Base-by-base conservation (phyloP, 2,888 invertebrate species). In the Dioctria rufipes region DNA sequence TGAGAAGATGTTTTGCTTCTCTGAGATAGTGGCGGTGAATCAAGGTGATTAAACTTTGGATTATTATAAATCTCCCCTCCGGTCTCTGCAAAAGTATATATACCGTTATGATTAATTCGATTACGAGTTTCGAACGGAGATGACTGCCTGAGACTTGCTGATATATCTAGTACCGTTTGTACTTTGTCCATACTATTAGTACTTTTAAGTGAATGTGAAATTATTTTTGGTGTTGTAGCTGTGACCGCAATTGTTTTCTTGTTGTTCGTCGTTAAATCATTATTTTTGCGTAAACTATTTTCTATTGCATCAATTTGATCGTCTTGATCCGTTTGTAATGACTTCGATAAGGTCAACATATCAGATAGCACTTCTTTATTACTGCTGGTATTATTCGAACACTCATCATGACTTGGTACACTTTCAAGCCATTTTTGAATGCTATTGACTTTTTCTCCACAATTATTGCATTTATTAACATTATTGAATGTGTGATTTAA, bases 361-460 rank as follows among this genome's bases (percentile, higher is more conserved):
- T 49, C 63, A 6, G 61, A 63, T n/a, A 25, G 25, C 25, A 25
- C 25, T 25, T n/a, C 54, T 54, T 54, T 63, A 37, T 63, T 63
- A 6, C 6, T 63, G 3, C 39, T 63, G 6, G 8, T 63, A 5
- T 37, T 37, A 9, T 49, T 78, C 43, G 40, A 66, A 46, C 8
- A 58, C 43, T 84, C 78, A 63, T 88, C 88, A 37, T 86, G 86
- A 11, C 86, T 86, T 3, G 94, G 93, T 71, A 95, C 93, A 84
- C 93, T 92, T 88, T 94, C 94, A 60, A 95, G 87, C 95, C 95
- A 95, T 87, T 94, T 92, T 82, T 93, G 90, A 69, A 95, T 95
- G 86, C 93, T 94, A 84, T 91, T 92, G 85, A 94, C 93, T 86
- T 95, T 94, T 85, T 93, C 94, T 58, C 94, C 94, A 86, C 91